phyloP scores from a whole-genome alignment of 2,113 vertebrate genomes.

The Neolamprologus cancellatus region DNA sequence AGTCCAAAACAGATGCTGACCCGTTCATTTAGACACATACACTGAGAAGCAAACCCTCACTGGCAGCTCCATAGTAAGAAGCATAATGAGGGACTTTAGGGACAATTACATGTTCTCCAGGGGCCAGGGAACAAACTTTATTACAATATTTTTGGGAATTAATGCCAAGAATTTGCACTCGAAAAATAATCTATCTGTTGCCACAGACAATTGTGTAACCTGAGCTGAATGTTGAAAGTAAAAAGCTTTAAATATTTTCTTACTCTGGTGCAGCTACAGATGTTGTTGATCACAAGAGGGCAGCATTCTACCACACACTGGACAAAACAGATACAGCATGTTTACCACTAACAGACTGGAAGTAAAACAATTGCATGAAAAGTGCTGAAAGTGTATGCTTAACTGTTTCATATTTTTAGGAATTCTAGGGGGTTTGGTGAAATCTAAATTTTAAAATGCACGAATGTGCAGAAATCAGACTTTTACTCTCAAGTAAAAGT shows the following conservation, averaged over 20 bases:
- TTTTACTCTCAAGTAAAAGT: not conserved
- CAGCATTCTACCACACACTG: conserved; percentile 8
- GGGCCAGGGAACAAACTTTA: not conserved
- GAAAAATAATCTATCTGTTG: not conserved
- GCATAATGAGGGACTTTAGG: too few relatives aligned
- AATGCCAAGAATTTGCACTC: not conserved
- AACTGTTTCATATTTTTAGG: not conserved
- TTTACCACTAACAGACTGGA: not conserved
- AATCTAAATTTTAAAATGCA: not conserved
- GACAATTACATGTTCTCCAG: not conserved
- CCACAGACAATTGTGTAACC: not conserved
- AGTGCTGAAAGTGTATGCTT: not conserved
- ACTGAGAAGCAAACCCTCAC: not conserved
- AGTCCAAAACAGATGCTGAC: not conserved
- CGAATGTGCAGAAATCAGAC: not conserved
- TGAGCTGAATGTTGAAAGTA: not conserved
- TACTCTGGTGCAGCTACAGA: not conserved
- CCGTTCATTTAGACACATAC: not conserved
- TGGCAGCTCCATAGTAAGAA: too few relatives aligned
- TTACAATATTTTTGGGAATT: accelerated
- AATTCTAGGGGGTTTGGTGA: not conserved
- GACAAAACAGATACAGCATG: not conserved
- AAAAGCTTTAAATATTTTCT: not conserved
- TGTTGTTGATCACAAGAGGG: conserved; percentile 17
- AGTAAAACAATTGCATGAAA: not conserved